Evolutionary conservation across 2,113 vertebrate species (phyloP), one percentile per base, ranked within the genome.

Genomic region (Nansenia antarctica): DNA sequence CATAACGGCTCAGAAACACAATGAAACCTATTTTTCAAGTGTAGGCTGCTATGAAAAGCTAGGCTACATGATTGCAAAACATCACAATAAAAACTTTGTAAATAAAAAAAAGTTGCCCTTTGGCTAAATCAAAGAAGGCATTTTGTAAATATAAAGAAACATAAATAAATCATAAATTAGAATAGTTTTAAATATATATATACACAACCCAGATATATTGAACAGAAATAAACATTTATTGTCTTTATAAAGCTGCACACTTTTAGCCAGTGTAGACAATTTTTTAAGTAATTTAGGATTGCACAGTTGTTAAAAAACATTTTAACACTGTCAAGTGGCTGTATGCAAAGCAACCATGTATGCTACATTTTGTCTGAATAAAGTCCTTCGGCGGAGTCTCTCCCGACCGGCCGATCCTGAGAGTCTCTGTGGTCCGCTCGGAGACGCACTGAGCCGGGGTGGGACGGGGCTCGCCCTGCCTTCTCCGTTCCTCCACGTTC

Each of bases 121-220:
- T 90, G 87, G 89, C 90, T 89, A 90, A 88, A 92, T 91, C 80
- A 78, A 91, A 86, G n/a, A 88, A 86, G 76, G 79, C 85, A 85
- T 80, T n/a, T 58, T 74, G 85, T 89, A 89, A 89, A 87, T 88
- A 87, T 83, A 74, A 65, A 78, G 83, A 89, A 91, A 93, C 93
- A 95, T 96, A 98, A 97, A 97, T 96, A 98, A 95, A 90, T 89
- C 93, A 96, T 95, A 96, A 96, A 90, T 96, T 95, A 96, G 91
- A 93, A 94, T 95, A 93, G 82, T 91, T 86, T 82, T 94, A 88
- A 88, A n/a, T 88, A 90, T n/a, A 95, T 90, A 95, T 93, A 94
- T 92, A 93, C 94, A 93, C 91, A 73, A 84, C 73, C 76, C 69
- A 79, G 65, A 85, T 18, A 45, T 45, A 69, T 35, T 54, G 59